Conservation (phyloP, 1,140 invertebrate genomes). For the Cydia amplana region DNA sequence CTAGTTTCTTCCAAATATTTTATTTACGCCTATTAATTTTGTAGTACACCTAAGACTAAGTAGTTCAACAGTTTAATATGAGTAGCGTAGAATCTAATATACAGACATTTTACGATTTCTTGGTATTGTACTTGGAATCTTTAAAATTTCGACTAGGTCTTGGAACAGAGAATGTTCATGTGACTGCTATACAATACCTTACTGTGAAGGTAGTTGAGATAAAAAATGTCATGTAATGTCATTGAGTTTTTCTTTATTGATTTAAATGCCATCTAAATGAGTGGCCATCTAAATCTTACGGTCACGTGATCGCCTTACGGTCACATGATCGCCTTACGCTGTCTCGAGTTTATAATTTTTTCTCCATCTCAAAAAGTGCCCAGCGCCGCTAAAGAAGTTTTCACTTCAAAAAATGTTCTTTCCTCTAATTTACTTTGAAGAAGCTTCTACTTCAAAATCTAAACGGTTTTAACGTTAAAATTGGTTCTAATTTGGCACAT, state of each 20-base stretch:
- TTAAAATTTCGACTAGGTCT: background rate
- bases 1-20: constrained; percentile 15
- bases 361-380: no score
- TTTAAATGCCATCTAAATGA: no score
- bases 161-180: no score
- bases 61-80: background rate
- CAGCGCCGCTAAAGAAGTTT: no score
- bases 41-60: background rate
- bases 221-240: no score
- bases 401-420: background rate
- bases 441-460: background rate
- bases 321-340: no score
- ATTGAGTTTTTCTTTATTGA: background rate
- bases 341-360: no score
- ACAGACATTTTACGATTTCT: background rate
- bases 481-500: constrained; percentile 25
- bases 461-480: background rate
- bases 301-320: no score
- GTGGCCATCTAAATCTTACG: no score
- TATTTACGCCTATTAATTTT: background rate
- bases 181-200: background rate
- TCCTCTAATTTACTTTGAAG: background rate
- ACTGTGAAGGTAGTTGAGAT: background rate
- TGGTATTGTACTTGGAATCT: background rate
- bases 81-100: background rate